Evolutionary conservation across 2,888 invertebrate genomes (phyloP), one percentile per base, ranked within the genome.

Genomic region (Malthinus flaveolus): DNA sequence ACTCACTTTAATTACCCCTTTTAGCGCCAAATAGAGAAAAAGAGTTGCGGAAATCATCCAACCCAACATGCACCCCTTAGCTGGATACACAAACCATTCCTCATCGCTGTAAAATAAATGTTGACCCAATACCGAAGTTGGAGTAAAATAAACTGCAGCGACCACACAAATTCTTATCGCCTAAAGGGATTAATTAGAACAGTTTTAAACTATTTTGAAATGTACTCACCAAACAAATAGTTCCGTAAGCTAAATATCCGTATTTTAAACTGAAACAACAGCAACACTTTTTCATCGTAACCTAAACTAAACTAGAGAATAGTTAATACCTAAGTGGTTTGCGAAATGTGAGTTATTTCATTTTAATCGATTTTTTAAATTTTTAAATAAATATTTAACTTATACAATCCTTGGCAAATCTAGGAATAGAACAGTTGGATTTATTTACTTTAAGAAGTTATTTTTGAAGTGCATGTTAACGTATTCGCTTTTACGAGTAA

Each of bases 231-330:
- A 42, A 42, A 15, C 15, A 13, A 7, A 42, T 42, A 2, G 23
- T 23, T 6, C 15, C 15, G 15, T 42, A 42, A n/a, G 39, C 23
- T 6, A 13, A 42, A n/a, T 15, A 42, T 42, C 39, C 39, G 3
- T 42, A 42, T n/a, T 23, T 42, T 15, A 42, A 23, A 42, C 39
- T 42, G 6, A 42, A 42, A 4, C 39, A 42, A 15, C 39, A 42
- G n/a, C 15, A 42, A 7, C 39, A 42, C 39, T 42, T 42, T 15
- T 15, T 15, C 8, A 42, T 6, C 39, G 15, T 42, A 9, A 15
- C 9, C n/a, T 23, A 3, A 3, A 23, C 5, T 23, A 5, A 5
- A 23, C 5, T 23, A 23, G 5, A 23, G 23, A 3, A 5, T 3
- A 3, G 23, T 23, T 23, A 23, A 3, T 23, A 23, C 23, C n/a